These are phyloP conservation scores for Pyrocephalus nanus DNA, from an alignment of 2,797 vertebrate genomes.

Conservation along the genomic window DNA sequence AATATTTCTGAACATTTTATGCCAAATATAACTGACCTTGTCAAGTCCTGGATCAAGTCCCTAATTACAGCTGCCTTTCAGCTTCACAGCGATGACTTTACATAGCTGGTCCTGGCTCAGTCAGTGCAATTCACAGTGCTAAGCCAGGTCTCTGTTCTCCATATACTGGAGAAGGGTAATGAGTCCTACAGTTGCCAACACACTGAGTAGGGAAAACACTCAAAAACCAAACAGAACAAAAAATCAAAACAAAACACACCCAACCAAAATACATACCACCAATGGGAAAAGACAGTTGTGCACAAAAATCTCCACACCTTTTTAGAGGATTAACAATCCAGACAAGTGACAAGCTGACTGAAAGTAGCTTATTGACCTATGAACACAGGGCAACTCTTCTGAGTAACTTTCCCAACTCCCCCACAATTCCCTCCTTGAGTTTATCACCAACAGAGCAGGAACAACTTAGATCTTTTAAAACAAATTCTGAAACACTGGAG, in stretches of 20 bases:
- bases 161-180: not conserved
- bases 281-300: not conserved
- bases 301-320: not conserved
- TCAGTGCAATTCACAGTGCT: not conserved
- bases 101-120: not conserved
- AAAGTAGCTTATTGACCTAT: not conserved
- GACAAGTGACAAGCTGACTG: not conserved
- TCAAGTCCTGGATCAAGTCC: not conserved
- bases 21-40: conserved; percentile 43
- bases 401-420: not conserved
- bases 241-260: not conserved
- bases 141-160: not conserved
- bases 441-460: not conserved
- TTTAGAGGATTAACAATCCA: not conserved
- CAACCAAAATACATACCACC: not conserved
- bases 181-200: not conserved
- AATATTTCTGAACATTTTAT: conserved; percentile 1
- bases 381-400: not conserved
- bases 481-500: not conserved
- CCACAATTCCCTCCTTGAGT: not conserved
- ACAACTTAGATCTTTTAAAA: not conserved
- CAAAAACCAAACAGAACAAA: too few relatives aligned
- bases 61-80: conserved; percentile 48
- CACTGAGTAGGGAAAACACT: not conserved
- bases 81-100: conserved; percentile 5